Evolutionary conservation across 1,140 invertebrate genomes (phyloP).

Genomic region (Zaprionus gabonicus): DNA sequence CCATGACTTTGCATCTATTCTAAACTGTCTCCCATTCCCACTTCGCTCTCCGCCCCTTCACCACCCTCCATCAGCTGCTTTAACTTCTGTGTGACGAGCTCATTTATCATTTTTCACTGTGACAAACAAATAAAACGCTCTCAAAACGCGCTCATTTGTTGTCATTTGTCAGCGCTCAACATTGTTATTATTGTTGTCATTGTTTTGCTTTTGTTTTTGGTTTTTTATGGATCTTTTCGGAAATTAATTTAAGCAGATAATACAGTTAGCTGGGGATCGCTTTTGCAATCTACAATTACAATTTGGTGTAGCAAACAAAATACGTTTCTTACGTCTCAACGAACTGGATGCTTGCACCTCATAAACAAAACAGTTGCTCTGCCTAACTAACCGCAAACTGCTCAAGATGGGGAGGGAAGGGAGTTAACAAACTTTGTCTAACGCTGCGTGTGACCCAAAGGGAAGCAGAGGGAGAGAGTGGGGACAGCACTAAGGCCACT

Average conservation of each 20-base stretch:
- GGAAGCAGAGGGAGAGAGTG: not conserved
- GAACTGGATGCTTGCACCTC: conserved; percentile 33
- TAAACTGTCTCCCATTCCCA: conserved; percentile 10
- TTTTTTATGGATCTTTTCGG: conserved; percentile 55
- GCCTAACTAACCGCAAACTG: conserved; percentile 77
- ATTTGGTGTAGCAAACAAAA: conserved; percentile 43
- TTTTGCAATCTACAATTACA: conserved; percentile 47
- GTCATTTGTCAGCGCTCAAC: conserved; percentile 61
- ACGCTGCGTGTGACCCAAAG: conserved; percentile 10
- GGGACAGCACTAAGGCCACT: conserved; percentile 44
- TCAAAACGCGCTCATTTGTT: conserved; percentile 76
- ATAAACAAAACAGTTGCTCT: conserved; percentile 63
- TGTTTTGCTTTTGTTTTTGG: conserved; percentile 46
- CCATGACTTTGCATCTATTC: conserved; percentile 56
- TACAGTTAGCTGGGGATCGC: not conserved
- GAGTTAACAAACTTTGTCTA: conserved; percentile 43
- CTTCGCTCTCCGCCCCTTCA: too few relatives aligned
- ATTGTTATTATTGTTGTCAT: conserved; percentile 31
- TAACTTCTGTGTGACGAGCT: conserved; percentile 4
- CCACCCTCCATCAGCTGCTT: not conserved
- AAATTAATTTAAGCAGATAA: conserved; percentile 66
- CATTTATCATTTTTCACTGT: conserved; percentile 61
- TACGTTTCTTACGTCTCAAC: conserved; percentile 38
- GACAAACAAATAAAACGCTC: conserved; percentile 59
- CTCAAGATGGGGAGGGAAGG: conserved; percentile 43